Evolutionary conservation across 2,113 vertebrate genomes (phyloP).

Genomic region (Chionis minor): DNA sequence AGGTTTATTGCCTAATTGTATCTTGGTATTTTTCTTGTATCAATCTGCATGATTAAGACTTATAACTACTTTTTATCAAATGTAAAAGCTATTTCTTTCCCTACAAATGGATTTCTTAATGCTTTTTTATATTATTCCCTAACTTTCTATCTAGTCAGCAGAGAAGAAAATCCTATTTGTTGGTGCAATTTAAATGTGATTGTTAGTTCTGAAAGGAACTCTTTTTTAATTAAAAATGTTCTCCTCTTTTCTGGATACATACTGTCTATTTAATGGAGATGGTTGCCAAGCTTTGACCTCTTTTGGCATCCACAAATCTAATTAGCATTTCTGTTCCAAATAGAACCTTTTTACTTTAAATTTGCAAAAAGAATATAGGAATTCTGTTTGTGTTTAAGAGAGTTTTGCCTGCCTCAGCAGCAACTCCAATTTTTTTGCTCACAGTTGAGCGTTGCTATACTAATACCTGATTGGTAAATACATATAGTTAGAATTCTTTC

Average conservation of each 20-base stretch:
- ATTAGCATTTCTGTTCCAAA: conserved; percentile 51
- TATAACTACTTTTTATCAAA: neutral
- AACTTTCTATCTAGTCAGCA: conserved; percentile 15
- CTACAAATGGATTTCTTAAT: neutral
- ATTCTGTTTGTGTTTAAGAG: neutral
- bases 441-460: neutral
- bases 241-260: conserved; percentile 32
- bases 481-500: neutral
- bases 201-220: conserved; percentile 38
- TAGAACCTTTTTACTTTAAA: neutral
- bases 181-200: conserved; percentile 10
- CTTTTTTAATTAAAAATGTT: conserved; percentile 29
- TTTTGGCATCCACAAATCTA: neutral
- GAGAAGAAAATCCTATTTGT: conserved; percentile 29
- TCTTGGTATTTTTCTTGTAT: neutral
- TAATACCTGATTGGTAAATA: neutral
- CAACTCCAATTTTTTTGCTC: neutral
- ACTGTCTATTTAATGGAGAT: neutral
- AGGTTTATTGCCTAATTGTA: neutral
- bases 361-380: neutral
- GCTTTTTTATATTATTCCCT: neutral
- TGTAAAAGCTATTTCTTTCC: neutral
- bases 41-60: neutral
- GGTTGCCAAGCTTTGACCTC: conserved; percentile 30
- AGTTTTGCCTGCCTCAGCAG: neutral